These are phyloP conservation scores for Tychaedon coryphoeus DNA, from an alignment of 2,113 vertebrate genomes.

Conservation along the genomic window DNA sequence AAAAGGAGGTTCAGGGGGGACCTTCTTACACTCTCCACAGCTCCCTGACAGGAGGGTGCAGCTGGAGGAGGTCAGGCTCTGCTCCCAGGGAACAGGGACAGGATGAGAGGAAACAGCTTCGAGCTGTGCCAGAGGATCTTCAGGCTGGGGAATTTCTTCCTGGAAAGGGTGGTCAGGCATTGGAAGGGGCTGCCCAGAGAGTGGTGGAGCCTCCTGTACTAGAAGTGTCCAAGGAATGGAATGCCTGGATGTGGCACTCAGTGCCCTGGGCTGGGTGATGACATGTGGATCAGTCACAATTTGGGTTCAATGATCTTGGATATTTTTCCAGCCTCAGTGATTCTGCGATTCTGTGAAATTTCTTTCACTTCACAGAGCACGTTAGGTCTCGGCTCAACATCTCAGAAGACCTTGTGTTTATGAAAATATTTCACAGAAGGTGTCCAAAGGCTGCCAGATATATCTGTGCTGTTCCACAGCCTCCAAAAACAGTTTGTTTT, in stretches of 20 bases:
- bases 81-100: background rate
- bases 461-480: background rate
- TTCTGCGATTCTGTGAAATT: background rate
- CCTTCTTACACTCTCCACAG: background rate
- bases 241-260: fast-evolving
- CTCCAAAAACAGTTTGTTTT: background rate
- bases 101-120: background rate
- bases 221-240: background rate
- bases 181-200: fast-evolving
- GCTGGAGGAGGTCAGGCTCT: fast-evolving
- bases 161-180: background rate
- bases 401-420: background rate
- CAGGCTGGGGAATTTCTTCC: background rate
- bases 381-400: background rate
- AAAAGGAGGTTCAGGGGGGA: background rate
- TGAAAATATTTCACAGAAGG: background rate
- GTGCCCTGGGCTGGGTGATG: background rate
- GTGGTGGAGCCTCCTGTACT: fast-evolving
- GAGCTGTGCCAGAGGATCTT: fast-evolving
- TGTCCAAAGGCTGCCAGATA: background rate
- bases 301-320: fast-evolving
- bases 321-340: background rate
- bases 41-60: background rate
- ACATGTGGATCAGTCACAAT: fast-evolving
- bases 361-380: background rate